A percentile compares a stretch with the other conserved stretches of the same genome.
Evolutionary conservation across 2,888 invertebrate genomes (phyloP).

Genomic region (Ichneumoninae sp.): DNA sequence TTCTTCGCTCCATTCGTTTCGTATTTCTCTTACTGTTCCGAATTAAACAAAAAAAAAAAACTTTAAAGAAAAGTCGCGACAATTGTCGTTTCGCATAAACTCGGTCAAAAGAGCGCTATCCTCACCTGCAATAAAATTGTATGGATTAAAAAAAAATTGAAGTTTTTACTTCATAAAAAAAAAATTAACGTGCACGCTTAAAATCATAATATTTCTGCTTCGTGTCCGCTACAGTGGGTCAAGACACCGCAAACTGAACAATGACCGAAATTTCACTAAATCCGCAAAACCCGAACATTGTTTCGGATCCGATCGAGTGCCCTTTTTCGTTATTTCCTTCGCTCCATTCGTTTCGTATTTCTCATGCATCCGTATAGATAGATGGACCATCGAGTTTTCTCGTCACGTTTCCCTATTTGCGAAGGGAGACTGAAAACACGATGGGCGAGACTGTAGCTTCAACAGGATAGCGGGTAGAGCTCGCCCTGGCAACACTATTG

Average conservation of each 20-base stretch:
- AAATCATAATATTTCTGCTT: too few species aligned
- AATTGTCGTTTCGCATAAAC: too few species aligned
- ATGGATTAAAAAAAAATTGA: too few species aligned
- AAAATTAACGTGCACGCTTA: too few species aligned
- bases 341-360: conserved; percentile 25
- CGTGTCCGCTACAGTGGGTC: neutral
- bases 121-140: too few species aligned
- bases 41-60: too few species aligned
- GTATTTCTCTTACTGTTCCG: neutral
- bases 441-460: conserved; percentile 25
- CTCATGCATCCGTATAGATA: neutral
- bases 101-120: too few species aligned
- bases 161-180: too few species aligned
- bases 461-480: conserved; percentile 14
- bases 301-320: conserved; percentile 7
- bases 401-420: conserved; percentile 61
- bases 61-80: too few species aligned
- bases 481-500: conserved; percentile 48
- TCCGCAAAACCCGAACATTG: conserved; percentile 36
- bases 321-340: conserved; percentile 17
- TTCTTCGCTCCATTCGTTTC: neutral
- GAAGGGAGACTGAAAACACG: conserved; percentile 56
- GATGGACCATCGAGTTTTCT: conserved; percentile 55
- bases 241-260: neutral
- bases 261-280: neutral